Conservation (phyloP, 1,140 invertebrate genomes). For the Plodia interpunctella region DNA sequence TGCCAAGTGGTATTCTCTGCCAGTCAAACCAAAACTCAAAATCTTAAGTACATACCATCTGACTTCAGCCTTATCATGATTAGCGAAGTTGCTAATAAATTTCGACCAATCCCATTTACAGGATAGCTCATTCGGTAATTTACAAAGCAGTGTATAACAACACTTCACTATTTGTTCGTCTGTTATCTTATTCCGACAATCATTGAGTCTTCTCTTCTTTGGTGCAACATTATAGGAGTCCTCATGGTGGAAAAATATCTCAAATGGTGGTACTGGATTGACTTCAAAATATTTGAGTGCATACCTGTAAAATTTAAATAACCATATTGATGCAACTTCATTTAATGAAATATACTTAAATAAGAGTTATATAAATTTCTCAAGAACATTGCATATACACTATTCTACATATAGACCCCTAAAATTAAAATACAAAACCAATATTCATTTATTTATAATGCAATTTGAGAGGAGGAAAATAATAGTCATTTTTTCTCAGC, state of each 20-base stretch:
- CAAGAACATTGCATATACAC: too few relatives aligned
- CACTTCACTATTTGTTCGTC: constrained; percentile 57
- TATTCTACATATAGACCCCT: too few relatives aligned
- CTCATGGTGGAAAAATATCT: constrained; percentile 57
- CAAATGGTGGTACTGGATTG: constrained; percentile 58
- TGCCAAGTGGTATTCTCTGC: too few relatives aligned
- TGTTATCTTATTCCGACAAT: constrained; percentile 52
- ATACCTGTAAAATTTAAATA: constrained; percentile 47
- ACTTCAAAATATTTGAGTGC: constrained; percentile 68
- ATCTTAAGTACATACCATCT: constrained; percentile 44
- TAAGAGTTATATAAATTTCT: too few relatives aligned
- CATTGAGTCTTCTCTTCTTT: constrained; percentile 57
- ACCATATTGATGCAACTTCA: not conserved
- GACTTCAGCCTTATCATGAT: constrained; percentile 49
- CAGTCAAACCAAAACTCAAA: too few relatives aligned
- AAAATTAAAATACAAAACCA: too few relatives aligned
- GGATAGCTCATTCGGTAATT: constrained; percentile 60
- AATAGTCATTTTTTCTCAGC: too few relatives aligned
- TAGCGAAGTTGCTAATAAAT: constrained; percentile 55
- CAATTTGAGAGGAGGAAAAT: too few relatives aligned
- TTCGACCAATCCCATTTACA: constrained; percentile 67
- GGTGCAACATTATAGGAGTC: constrained; percentile 66
- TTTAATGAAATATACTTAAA: too few relatives aligned
- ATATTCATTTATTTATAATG: too few relatives aligned
- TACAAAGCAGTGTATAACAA: constrained; percentile 50